Evolutionary conservation across 2,797 vertebrate species (phyloP), one percentile per base, ranked within the genome.

Genomic region (Tenualosa ilisha): DNA sequence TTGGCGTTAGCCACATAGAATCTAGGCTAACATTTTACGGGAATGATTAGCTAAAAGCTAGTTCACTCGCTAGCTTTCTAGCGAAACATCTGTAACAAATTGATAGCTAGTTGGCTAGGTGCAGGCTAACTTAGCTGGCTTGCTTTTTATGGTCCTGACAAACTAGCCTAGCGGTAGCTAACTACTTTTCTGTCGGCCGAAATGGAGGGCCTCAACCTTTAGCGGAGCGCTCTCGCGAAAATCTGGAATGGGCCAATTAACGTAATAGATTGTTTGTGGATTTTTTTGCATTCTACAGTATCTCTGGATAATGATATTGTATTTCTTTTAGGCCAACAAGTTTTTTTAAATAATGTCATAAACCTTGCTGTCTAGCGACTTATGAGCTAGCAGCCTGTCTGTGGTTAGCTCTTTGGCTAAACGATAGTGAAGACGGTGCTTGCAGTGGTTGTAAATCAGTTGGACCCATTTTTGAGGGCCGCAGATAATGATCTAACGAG

Each of bases 141-240:
- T 31, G 3, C 6, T n/a, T 83, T 85, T 86, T 88, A 88, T 50
- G 81, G 13, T 50, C 56, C 83, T 86, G 83, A 83, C 15, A n/a
- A 22, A 65, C 24, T 84, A 87, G 87, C 85, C 75, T 85, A 86
- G 87, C 87, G 15, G 37, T 79, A 79, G 72, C 72, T 46, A 79
- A 79, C 72, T 37, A 79, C 40, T 79, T 43, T 79, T 81, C 3
- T 6, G 81, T 65, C 61, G 81, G 82, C 83, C 85, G 81, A 68
- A 85, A 40, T 75, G 37, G 17, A 22, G 85, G 85, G 85, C 85
- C 85, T 37, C 65, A 68, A 83, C 61, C 72, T 79, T 79, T 79
- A 79, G 72, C 72, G 72, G 72, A 46, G 72, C 43, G 17, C 72
- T 43, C 72, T 79, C 72, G 17, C 72, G 6, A 22, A 79, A 40